Evolutionary conservation across 2,888 invertebrate genomes (phyloP), one percentile per base, ranked within the genome.

Genomic region (Galerucella calmariensis): DNA sequence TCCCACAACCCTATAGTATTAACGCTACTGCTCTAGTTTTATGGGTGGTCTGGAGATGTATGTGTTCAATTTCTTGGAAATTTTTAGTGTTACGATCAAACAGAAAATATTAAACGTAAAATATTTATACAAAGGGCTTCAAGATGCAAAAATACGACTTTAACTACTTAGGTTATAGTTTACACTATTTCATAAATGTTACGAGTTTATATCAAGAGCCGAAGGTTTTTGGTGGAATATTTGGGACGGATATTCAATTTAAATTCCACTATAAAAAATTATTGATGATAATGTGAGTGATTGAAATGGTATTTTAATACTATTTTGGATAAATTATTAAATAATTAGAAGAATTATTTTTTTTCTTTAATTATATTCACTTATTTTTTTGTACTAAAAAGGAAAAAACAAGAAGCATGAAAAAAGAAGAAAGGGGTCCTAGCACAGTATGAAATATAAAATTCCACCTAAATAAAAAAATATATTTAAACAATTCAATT

Each of bases 1-100:
- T 35, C 8, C 35, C 35, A 35, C 35, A 35, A 8, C 35, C 8
- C 35, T 35, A 1, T 35, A 35, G 35, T 48, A 48, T 48, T 48
- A 14, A 41, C 41, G 62, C 62, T 20, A 62, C 41, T 62, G 62
- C 12, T 14, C 6, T 5, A 62, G 62, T 35, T 62, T 35, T 35
- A 62, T 62, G 41, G 41, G 41, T 41, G 62, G 27, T 24, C 11
- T 59, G 27, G 35, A 41, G 35, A 41, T 62, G 41, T 62, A 9
- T 62, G 9, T 62, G 62, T 14, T 62, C 62, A 41, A 62, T 41
- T 41, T 27, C 35, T 62, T 27, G 41, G n/a, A 62, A 62, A 62
- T 62, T 14, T 62, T 35, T 62, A 62, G 35, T 62, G 62, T 62
- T n/a, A 12, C 62, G 41, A 62, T 35, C 41, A 62, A 27, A 61